These are phyloP conservation scores for Pagrus major DNA, from an alignment of 2,113 vertebrate genomes.

Conservation along the genomic window DNA sequence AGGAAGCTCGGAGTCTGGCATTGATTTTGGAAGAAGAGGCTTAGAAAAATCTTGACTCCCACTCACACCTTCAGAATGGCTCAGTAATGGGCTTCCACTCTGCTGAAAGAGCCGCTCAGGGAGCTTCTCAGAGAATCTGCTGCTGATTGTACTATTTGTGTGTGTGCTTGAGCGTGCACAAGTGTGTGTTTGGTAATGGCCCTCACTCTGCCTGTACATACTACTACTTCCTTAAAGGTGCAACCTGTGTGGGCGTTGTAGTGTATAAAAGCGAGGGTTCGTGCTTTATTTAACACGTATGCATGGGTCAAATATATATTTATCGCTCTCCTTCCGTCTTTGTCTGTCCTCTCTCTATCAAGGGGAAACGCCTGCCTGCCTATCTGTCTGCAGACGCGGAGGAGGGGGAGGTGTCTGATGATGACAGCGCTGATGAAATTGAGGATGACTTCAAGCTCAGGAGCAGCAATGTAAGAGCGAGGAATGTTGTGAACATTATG, in stretches of 20 bases:
- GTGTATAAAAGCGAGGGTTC: not conserved
- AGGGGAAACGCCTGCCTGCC: conserved; percentile 95
- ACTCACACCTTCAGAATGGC: conserved; percentile 65
- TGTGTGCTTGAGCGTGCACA: conserved; percentile 19
- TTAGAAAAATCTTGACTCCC: conserved; percentile 68
- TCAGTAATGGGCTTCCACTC: conserved; percentile 73
- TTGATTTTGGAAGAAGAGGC: conserved; percentile 44
- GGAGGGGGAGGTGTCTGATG: conserved; percentile 97
- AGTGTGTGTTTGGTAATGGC: conserved; percentile 19
- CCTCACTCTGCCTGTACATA: conserved; percentile 32
- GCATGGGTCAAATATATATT: conserved; percentile 22
- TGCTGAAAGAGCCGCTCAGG: conserved; percentile 57
- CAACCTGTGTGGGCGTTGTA: conserved; percentile 22
- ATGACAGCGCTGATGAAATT: conserved; percentile 98
- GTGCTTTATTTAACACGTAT: not conserved
- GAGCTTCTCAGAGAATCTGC: conserved; percentile 55
- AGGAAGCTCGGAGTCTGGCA: conserved; percentile 45
- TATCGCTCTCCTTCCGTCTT: not conserved
- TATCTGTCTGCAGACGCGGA: conserved; percentile 93
- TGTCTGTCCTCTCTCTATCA: conserved; percentile 42
- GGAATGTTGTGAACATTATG: not conserved
- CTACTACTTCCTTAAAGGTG: conserved; percentile 2
- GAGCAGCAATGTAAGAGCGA: conserved; percentile 85
- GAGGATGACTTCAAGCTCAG: conserved; percentile 98
- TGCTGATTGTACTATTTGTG: conserved; percentile 41